Evolutionary conservation across 2,113 vertebrate species (phyloP).

Genomic region (Holacanthus passer): DNA sequence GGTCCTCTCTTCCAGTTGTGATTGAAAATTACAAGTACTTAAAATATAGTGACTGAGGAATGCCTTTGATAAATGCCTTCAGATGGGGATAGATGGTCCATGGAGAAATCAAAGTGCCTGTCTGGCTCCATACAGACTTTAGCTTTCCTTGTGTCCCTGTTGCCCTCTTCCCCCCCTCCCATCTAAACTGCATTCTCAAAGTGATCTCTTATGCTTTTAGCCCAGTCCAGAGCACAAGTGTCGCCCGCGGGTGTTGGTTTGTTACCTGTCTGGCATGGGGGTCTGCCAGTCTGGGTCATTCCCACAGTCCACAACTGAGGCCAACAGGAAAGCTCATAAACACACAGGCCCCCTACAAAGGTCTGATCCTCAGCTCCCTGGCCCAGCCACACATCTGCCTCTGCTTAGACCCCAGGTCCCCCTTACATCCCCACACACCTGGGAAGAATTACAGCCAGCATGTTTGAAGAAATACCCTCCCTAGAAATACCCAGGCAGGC

Average conservation of each 20-base stretch:
- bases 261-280: slow-evolving; percentile 74
- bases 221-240: slow-evolving; percentile 39
- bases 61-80: slow-evolving; percentile 54
- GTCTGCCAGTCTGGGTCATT: slow-evolving; percentile 65
- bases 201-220: slow-evolving; percentile 47
- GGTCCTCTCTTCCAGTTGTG: slow-evolving; percentile 30
- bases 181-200: slow-evolving; percentile 39
- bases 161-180: slow-evolving; percentile 6
- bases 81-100: slow-evolving; percentile 35
- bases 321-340: slow-evolving; percentile 82
- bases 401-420: slow-evolving; percentile 73
- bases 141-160: not conserved
- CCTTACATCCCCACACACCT: slow-evolving; percentile 74
- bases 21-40: slow-evolving; percentile 51
- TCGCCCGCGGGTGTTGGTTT: slow-evolving; percentile 62
- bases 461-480: slow-evolving; percentile 81
- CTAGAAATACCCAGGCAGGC: slow-evolving; percentile 66
- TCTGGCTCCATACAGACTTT: slow-evolving; percentile 40
- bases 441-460: slow-evolving; percentile 79
- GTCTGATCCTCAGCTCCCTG: slow-evolving; percentile 68
- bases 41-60: slow-evolving; percentile 40
- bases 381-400: slow-evolving; percentile 78
- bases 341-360: slow-evolving; percentile 73
- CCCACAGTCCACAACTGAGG: slow-evolving; percentile 70
- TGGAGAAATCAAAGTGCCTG: slow-evolving; percentile 40